Evolutionary conservation across 2,113 vertebrate species (phyloP).

Genomic region (Corapipo altera): DNA sequence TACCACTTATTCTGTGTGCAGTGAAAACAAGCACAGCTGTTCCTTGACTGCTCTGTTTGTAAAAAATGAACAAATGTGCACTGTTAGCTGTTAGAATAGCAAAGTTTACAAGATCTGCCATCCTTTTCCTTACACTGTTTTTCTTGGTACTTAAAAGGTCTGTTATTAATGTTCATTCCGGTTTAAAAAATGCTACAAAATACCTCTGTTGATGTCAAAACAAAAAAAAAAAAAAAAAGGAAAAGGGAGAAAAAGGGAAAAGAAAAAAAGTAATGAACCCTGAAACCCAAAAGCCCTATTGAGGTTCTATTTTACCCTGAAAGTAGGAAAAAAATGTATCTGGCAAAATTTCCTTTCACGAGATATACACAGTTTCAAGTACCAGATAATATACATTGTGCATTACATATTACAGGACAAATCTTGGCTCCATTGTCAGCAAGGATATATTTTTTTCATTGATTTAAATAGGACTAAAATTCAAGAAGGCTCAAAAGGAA

Average conservation of each 20-base stretch:
- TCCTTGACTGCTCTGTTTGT: conserved; percentile 1
- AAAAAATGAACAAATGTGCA: not conserved
- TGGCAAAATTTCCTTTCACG: not conserved
- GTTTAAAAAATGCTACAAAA: not conserved
- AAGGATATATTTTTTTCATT: not conserved
- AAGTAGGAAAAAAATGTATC: not conserved
- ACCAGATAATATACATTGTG: not conserved
- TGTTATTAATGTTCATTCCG: not conserved
- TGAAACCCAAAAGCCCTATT: not conserved
- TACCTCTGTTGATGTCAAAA: not conserved
- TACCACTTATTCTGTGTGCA: not conserved
- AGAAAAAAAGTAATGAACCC: not conserved
- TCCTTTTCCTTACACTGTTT: not conserved
- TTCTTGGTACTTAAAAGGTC: not conserved
- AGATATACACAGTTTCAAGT: not conserved
- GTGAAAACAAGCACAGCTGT: conserved; percentile 46
- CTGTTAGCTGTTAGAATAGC: not conserved
- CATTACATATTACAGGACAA: not conserved
- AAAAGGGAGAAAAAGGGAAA: no score
- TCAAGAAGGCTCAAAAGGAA: not conserved
- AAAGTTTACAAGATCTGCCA: not conserved
- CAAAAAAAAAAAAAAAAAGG: no score
- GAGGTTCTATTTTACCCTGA: not conserved
- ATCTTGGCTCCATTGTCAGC: not conserved
- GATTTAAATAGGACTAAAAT: not conserved